Base-by-base conservation (phyloP, 2,797 vertebrate genomes). In the Cossypha dichroa region DNA sequence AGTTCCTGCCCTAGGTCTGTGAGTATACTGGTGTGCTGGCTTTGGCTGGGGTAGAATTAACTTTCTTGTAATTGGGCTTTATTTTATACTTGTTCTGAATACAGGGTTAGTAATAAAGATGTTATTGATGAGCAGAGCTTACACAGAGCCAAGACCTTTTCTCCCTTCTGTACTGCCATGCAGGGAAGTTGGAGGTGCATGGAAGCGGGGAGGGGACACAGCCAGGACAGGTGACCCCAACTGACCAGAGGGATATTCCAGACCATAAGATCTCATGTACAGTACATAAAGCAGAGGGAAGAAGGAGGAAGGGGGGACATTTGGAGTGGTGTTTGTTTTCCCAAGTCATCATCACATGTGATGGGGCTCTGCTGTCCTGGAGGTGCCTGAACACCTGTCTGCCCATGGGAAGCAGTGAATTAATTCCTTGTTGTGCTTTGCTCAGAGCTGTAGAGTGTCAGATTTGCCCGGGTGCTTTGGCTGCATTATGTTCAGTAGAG, bases 341-440 rank as follows among this genome's bases (percentile, higher is more conserved):
- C 25, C 33, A 23, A 33, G 15, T 16, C 34, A 31, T 3, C 3
- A 5, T 29, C 8, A 16, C 0, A 0, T 38, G 23, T 29, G 16
- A 23, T 5, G 7, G 29, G 19, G 4, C 11, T 10, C 15, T 73
- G 23, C 20, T 73, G 1, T 64, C 31, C 69, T 31, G 10, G 41
- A 48, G 6, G 16, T 21, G 41, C 16, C 16, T 49, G 69, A 74
- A 15, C 59, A 40, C 59, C 69, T 74, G 20, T 31, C 34, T 48
- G 51, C 43, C 43, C 60, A 34, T 41, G 51, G 69, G 14, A 43
- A 58, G 14, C 17, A 64, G 2, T 10, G 31, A 41, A 56, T 41
- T 25, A 4, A 21, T 56, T 5, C 25, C 1, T 4, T 64, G 59
- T 17, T 55, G 59, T 8, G 25, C 45, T 66, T 85, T 73, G 8